Evolutionary conservation across 2,797 vertebrate species (phyloP), one percentile per base, ranked within the genome.

Genomic region (Nannoperca obscura): DNA sequence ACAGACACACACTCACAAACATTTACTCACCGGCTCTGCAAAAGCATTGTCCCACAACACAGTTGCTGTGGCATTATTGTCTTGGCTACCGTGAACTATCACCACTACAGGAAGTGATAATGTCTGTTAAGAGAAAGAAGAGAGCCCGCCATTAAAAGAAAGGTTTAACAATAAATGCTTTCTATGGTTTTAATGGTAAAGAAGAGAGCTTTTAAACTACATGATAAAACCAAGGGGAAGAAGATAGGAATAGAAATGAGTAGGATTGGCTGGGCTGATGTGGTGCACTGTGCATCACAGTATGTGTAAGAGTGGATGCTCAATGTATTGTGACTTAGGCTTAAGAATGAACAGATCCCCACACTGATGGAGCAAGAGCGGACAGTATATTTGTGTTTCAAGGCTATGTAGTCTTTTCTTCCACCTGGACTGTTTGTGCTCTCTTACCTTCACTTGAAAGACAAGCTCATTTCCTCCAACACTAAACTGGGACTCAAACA

Each of bases 21-120:
- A 59, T 27, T 74, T 13, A 96, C 97, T 96, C 90, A 99, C 98
- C 0, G 97, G 97, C 88, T 99, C 98, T 0, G 98, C 97, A 53
- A 99, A 99, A 38, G 98, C 97, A 0, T 99, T 99, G 91, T 99
- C 98, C 98, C 98, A 99, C 58, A 99, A 92, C 57, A 99, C 98
- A 0, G 98, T 99, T 53, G 98, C 98, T 0, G 97, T 99, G 11
- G 98, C 98, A 0, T 99, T 99, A 93, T 99, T 99, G 94, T 99
- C 98, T 93, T 99, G 98, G 94, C 98, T 99, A 60, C 98, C 98
- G 0, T 99, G 98, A 68, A 99, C 98, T 3, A 99, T 99, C 83
- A 99, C 98, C 82, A 99, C 98, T 60, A 99, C 98, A 0, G 98
- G 98, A 87, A 99, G 95, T 3, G 98, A 99, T 87, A 99, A 92